phyloP scores from a whole-genome alignment of 2,797 vertebrate species.

The Rachycentron canadum region DNA sequence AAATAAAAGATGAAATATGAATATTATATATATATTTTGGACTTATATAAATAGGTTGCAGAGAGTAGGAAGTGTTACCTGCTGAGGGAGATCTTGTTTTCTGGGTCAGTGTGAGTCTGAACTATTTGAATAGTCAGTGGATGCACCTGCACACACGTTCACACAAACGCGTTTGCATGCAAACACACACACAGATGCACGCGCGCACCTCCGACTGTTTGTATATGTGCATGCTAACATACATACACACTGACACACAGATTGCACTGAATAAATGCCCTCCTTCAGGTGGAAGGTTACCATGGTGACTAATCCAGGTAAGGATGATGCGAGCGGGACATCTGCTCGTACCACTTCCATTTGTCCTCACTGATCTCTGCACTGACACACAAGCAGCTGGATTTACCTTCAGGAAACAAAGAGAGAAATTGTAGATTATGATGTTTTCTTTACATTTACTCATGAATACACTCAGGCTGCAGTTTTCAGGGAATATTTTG shows the following conservation, averaged over 20 bases:
- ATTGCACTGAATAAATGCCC: conserved; percentile 73
- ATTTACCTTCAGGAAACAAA: conserved; percentile 28
- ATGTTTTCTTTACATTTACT: background rate
- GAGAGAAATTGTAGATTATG: background rate
- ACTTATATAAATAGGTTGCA: background rate
- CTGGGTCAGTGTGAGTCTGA: conserved; percentile 54
- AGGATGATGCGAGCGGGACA: conserved; percentile 84
- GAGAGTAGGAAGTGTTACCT: conserved; percentile 16
- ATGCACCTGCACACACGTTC: conserved; percentile 55
- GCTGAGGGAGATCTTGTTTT: conserved; percentile 46
- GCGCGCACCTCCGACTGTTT: conserved; percentile 29
- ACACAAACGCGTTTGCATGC: conserved; percentile 29
- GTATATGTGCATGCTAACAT: conserved; percentile 25
- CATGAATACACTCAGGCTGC: background rate
- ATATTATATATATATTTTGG: background rate
- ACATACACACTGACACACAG: conserved; percentile 52
- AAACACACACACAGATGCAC: conserved; percentile 28
- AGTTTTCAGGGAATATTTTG: background rate
- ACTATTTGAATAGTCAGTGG: conserved; percentile 80
- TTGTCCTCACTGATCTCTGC: conserved; percentile 60
- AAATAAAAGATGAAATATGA: background rate
- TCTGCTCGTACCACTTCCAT: conserved; percentile 79
- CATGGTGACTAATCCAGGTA: conserved; percentile 86
- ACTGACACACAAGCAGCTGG: conserved; percentile 59
- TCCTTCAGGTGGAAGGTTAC: conserved; percentile 82